These are phyloP conservation scores for Liodrosophila aerea DNA, from an alignment of 2,888 invertebrate species.

Conservation along the genomic window DNA sequence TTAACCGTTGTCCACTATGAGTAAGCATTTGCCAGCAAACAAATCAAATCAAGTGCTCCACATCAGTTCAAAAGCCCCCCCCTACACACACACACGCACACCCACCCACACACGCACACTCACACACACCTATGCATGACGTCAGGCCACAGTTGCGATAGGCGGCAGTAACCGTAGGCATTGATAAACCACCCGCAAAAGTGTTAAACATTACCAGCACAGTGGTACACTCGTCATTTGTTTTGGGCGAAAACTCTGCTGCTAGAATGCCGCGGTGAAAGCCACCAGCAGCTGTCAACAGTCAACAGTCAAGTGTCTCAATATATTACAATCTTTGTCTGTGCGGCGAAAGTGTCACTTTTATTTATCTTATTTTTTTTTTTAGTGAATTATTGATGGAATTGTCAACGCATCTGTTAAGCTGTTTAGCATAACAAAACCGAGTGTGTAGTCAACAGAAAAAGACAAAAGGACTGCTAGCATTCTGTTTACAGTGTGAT, in stretches of 20 bases:
- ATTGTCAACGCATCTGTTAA: conserved; percentile 8
- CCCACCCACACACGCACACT: background rate
- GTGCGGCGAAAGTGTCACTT: background rate
- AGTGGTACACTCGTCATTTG: conserved; percentile 46
- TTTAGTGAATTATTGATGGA: conserved; percentile 11
- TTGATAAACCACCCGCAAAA: conserved; percentile 69
- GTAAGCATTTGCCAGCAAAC: conserved; percentile 20
- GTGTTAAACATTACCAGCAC: conserved; percentile 68
- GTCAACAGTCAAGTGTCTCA: too few species aligned
- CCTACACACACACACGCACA: conserved; percentile 3
- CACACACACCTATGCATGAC: conserved; percentile 33
- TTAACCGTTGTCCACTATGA: conserved; percentile 20
- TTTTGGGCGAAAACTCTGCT: background rate
- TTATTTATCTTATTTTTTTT: background rate
- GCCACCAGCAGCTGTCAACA: too few species aligned
- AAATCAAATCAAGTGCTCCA: conserved; percentile 45
- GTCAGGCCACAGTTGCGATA: conserved; percentile 43
- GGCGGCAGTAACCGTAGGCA: conserved; percentile 63
- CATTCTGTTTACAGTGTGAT: too few species aligned
- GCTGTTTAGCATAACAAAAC: conserved; percentile 22
- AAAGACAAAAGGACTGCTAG: background rate
- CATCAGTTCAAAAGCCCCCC: conserved; percentile 33
- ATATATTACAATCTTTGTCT: too few species aligned
- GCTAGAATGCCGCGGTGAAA: conserved; percentile 20
- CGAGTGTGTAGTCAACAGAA: background rate